phyloP scores from a whole-genome alignment of 2,888 invertebrate genomes.

The Eurytoma californica region DNA sequence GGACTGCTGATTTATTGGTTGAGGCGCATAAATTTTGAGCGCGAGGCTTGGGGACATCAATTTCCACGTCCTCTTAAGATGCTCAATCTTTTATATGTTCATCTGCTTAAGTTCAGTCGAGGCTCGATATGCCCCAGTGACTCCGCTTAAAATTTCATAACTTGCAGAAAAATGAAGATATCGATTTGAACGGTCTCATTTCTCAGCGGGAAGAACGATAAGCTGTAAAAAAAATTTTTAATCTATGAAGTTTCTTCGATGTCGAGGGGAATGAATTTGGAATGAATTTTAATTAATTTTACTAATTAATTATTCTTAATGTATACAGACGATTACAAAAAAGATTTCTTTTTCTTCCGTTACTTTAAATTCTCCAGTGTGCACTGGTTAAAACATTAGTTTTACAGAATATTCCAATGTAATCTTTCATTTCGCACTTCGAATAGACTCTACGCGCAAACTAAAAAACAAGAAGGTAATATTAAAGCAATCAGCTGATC shows the following conservation, averaged over 20 bases:
- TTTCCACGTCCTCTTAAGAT: not conserved
- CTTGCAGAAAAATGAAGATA: slow-evolving; percentile 2
- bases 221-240: not conserved
- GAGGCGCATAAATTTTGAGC: not conserved
- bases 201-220: not conserved
- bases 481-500: too few species aligned
- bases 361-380: too few species aligned
- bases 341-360: not conserved
- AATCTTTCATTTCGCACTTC: too few species aligned
- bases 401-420: too few species aligned
- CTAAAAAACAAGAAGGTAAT: too few species aligned
- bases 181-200: not conserved
- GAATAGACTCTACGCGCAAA: too few species aligned
- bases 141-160: slow-evolving; percentile 5
- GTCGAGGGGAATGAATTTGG: not conserved
- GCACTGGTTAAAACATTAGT: too few species aligned
- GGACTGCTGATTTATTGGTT: not conserved
- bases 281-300: not conserved
- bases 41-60: not conserved
- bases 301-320: not conserved
- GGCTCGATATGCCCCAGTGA: not conserved
- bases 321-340: not conserved
- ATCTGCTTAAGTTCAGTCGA: not conserved
- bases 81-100: not conserved
- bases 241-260: too few species aligned